These are phyloP conservation scores for Bos javanicus DNA, from an alignment of 2,113 vertebrate genomes.

Conservation along the genomic window DNA sequence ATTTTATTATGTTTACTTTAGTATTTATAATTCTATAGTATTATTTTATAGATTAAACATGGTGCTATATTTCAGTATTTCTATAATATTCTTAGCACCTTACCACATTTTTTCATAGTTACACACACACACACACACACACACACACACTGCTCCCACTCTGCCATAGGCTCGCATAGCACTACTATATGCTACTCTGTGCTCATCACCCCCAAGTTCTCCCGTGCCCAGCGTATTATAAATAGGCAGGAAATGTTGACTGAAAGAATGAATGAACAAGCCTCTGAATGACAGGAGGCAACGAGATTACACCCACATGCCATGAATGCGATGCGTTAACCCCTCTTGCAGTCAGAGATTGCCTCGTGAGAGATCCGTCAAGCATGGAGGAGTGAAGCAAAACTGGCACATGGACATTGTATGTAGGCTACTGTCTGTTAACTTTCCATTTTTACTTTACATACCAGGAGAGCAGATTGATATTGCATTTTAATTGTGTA, in stretches of 20 bases:
- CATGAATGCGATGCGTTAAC: not conserved
- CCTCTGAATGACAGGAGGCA: not conserved
- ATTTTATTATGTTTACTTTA: not conserved
- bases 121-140: not conserved
- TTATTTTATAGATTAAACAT: not conserved
- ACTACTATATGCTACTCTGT: not conserved
- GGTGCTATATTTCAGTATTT: not conserved
- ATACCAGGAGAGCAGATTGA: constrained; percentile 63
- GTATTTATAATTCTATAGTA: not conserved
- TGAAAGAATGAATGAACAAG: constrained; percentile 22
- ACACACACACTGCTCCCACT: not conserved
- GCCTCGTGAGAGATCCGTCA: not conserved
- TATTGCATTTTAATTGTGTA: constrained; percentile 68
- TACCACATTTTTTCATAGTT: not conserved
- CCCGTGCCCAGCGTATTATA: not conserved
- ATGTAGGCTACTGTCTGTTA: constrained; percentile 67
- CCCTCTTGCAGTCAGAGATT: not conserved
- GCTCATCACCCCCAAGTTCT: not conserved
- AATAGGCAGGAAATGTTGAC: not conserved
- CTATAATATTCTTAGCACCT: not conserved
- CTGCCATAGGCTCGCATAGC: not conserved
- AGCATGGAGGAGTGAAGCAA: not conserved
- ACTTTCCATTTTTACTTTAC: constrained; percentile 66
- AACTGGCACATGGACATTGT: constrained; percentile 36
- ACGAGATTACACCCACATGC: not conserved